Base-by-base conservation (phyloP, 2,113 vertebrate genomes). In the Neopipo cinnamomea region DNA sequence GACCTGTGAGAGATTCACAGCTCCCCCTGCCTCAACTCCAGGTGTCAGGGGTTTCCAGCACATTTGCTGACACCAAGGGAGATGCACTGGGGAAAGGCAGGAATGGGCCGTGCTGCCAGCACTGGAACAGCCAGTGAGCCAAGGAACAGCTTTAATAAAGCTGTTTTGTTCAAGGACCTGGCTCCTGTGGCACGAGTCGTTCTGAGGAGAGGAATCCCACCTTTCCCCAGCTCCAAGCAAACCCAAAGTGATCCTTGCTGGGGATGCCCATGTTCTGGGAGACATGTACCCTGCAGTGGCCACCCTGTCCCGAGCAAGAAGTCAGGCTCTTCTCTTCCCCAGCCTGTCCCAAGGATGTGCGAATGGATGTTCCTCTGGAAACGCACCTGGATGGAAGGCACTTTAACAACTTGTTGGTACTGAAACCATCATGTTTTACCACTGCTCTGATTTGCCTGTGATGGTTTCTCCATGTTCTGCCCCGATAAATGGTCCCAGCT, bases 1-100 rank as follows among this genome's bases (percentile, higher is more conserved):
- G 9, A 30, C 2, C 1, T 3, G 39, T 0, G 0, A 61, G 58
- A 53, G 27, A 52, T 18, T 78, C 71, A 8, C 70, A 70, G 16
- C 24, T 83, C 75, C 25, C 58, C 12, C 47, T 84, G 58, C 58
- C 78, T 21, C 2, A 67, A 7, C 58, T 72, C 42, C 47, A 46
- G 30, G 41, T 31, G 41, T 44, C 73, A 73, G 59, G 53, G 70
- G 68, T 44, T 90, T 35, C 49, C 65, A 71, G 71, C 23, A n/a
- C 35, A 1, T 71, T 42, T 67, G 3, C 4, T 46, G 83, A 55
- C 70, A 81, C 44, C 16, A 0, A 37, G 37, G 31, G 25, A 46
- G 59, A 35, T 21, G 44, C n/a, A 30, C 0, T 35, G 53, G 23
- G 73, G 62, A 72, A 47, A 52, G 31, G 17, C 55, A 63, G 66